Base-by-base conservation (phyloP, 2,113 vertebrate species). In the Corapipo altera region DNA sequence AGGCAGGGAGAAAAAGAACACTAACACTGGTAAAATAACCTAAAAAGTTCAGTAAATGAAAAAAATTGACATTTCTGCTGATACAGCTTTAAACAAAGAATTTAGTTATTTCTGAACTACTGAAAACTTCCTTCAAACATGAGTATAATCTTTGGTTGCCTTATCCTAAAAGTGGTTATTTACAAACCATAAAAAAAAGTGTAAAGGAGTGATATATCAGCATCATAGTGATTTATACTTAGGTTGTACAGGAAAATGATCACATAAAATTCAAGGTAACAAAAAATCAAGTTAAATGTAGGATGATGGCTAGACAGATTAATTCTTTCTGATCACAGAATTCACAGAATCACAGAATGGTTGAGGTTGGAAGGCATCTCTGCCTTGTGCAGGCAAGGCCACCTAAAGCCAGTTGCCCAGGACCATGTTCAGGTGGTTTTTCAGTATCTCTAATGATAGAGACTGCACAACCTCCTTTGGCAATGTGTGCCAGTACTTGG, bases 1-100 rank as follows among this genome's bases (percentile, higher is more conserved):
- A 94, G 51, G 23, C 79, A 97, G 73, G 39, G 76, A 65, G 75
- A 87, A 91, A 85, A 95, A 89, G 67, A 83, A 39, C 49, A 83
- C 39, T 91, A 55, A 92, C 41, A 88, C 59, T 70, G 55, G 48
- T 87, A 94, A 94, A 95, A 83, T 39, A 82, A 33, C n/a, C 22
- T 76, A 61, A 66, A 59, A 78, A 21, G 6, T 73, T 64, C 28
- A 59, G 32, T 85, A 64, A 84, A 77, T 78, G 28, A n/a, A 39
- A 92, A 83, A 95, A 85, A 57, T 16, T 30, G 32, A 19, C 57
- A 76, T 71, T 64, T 64, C 15, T 59, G 21, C 48, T 62, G 59
- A 83, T 94, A 37, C 0, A 62, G 35, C 5, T 85, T 87, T 93
- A 58, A 91, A 67, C 17, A 71, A 48, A 20, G 19, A 20, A 41